Base-by-base conservation (phyloP, 2,888 invertebrate genomes). In the Caenorhabditis imperialis region DNA sequence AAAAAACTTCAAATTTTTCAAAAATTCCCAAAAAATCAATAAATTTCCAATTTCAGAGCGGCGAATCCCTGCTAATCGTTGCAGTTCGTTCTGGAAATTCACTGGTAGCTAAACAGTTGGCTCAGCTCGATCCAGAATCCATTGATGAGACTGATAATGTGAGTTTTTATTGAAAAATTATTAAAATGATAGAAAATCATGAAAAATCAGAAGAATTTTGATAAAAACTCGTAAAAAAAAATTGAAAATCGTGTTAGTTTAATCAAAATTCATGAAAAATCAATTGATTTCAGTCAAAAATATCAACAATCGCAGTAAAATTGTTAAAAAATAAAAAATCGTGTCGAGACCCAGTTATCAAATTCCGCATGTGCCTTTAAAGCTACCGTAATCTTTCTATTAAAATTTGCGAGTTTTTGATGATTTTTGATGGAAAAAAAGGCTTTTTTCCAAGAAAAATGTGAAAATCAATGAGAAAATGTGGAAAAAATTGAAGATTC, bases 51-150 rank as follows among this genome's bases (percentile, higher is more conserved):
- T 78, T 82, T 69, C 75, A 84, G 85, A 79, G 61, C 23, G 88
- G 87, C 12, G 88, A 88, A 73, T 84, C 86, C 1, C 74, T 85
- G 14, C 73, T 88, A 48, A 86, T 85, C 16, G 83, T 81, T 7
- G 86, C 86, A 14, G 77, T 83, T 22, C 72, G 85, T 18, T 77
- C 75, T 85, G 97, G 97, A 0, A 92, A 94, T 89, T 90, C 92
- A 27, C 92, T 93, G 85, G 92, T 95, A 57, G 93, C 93, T 88
- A 96, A 67, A 94, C 95, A 84, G 44, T 55, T 81, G 16, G 72
- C 53, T 12, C 57, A 57, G 25, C 54, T 63, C 16, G 79, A 78
- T 20, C 74, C 82, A 23, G 79, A 77, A 10, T 81, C 81, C 3
- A 75, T 86, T 37, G 87, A 87, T 53, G 87, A 87, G 37, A 85